Evolutionary conservation across 2,888 invertebrate genomes (phyloP), one percentile per base, ranked within the genome.

Genomic region (Campoletis raptor): DNA sequence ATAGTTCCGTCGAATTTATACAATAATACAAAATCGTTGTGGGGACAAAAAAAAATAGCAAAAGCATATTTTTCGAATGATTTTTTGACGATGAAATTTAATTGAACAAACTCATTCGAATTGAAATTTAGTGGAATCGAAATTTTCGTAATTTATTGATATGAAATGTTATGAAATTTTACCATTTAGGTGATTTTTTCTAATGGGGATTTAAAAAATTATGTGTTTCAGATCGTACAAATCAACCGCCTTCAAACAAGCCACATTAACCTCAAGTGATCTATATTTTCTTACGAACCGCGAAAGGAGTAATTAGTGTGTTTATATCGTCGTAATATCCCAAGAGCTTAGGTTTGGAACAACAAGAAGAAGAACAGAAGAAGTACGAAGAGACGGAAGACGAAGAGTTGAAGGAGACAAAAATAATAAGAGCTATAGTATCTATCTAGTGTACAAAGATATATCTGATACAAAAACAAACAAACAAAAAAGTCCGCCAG

Each of bases 261-360:
- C 94, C 94, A 94, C 93, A 92, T 94, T 94, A 94, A 94, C 94
- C 94, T 94, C 94, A 94, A 94, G 94, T 94, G 94, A 94, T 94
- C 94, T 94, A 93, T 94, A 94, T 94, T 94, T 94, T 94, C 94
- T 93, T 94, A 94, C 93, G 92, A 93, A 93, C 90, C 91, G 91
- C 91, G 88, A 87, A 90, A 89, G 90, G 91, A 91, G 90, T 91
- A 92, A 93, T 93, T 93, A 94, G 94, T 93, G 93, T 92, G 93
- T 94, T 93, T 94, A 94, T 94, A 93, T 93, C 90, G 92, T 92
- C 92, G 90, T 92, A 90, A 92, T 89, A 91, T 90, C 91, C 90
- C 91, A 92, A 91, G 91, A 90, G 91, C 91, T 91, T 92, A 91
- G 91, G 88, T 90, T 90, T 86, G 88, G 79, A 87, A 80, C 77